phyloP scores from a whole-genome alignment of 2,113 vertebrate species.

The Saiga tatarica region DNA sequence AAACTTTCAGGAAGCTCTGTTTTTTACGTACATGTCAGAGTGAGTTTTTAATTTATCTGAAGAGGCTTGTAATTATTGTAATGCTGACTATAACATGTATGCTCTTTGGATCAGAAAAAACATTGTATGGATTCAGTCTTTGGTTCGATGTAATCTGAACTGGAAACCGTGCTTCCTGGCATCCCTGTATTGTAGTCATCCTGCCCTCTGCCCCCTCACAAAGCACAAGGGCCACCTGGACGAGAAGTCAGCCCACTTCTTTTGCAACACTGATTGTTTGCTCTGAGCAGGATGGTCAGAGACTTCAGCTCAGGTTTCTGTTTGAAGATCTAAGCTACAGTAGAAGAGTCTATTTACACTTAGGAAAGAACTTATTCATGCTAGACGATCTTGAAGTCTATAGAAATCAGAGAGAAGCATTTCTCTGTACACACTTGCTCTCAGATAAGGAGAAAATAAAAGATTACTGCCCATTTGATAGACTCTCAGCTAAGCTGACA shows the following conservation, averaged over 20 bases:
- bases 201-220: background rate
- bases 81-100: slow-evolving; percentile 57
- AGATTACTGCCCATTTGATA: background rate
- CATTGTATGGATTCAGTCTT: background rate
- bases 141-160: slow-evolving; percentile 18
- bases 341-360: background rate
- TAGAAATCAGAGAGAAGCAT: background rate
- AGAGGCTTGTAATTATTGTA: slow-evolving; percentile 58
- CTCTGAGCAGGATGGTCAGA: background rate
- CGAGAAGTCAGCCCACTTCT: background rate
- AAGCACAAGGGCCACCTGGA: background rate
- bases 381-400: background rate
- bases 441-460: background rate
- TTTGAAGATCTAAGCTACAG: background rate
- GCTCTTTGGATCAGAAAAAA: slow-evolving; percentile 34
- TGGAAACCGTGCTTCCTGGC: background rate
- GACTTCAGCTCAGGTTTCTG: background rate
- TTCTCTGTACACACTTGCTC: background rate
- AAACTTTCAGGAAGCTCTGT: slow-evolving; percentile 46
- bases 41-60: slow-evolving; percentile 63
- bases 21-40: slow-evolving; percentile 57
- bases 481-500: background rate
- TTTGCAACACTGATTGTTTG: background rate
- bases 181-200: background rate
- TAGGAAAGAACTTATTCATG: background rate